These are phyloP conservation scores for Leptura quadrifasciata DNA, from an alignment of 2,888 invertebrate species.

Conservation along the genomic window DNA sequence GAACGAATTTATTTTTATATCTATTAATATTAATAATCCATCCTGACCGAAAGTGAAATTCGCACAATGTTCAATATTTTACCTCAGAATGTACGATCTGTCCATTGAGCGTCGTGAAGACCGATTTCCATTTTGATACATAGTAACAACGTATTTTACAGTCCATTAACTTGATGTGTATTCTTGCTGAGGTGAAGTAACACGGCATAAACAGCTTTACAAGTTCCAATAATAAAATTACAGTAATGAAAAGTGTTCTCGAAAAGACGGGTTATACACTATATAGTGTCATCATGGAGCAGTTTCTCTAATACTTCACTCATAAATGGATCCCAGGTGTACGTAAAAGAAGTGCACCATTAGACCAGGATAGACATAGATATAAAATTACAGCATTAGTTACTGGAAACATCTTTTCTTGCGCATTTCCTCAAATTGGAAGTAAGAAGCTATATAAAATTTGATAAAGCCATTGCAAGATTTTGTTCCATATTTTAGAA, in stretches of 20 bases:
- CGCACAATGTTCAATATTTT: too few species aligned
- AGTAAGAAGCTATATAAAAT: background rate
- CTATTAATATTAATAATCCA: too few species aligned
- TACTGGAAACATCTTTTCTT: background rate
- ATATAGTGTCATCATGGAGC: background rate
- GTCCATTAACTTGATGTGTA: slow-evolving; percentile 3
- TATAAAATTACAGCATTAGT: slow-evolving; percentile 5
- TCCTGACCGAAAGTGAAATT: too few species aligned
- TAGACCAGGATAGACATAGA: slow-evolving; percentile 14
- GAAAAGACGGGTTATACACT: background rate
- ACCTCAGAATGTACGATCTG: too few species aligned
- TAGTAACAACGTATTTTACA: slow-evolving; percentile 1
- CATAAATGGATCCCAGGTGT: slow-evolving; percentile 33
- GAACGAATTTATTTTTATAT: too few species aligned
- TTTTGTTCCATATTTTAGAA: too few species aligned
- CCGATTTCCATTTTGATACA: background rate
- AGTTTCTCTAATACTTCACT: slow-evolving; percentile 26
- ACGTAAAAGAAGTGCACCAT: background rate
- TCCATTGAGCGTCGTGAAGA: background rate
- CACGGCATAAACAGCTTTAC: background rate
- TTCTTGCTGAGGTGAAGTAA: background rate
- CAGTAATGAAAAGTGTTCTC: slow-evolving; percentile 28
- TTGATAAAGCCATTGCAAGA: background rate
- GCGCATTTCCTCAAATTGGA: slow-evolving; percentile 4
- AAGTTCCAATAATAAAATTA: slow-evolving; percentile 13